These are phyloP conservation scores for Archips crataeganus DNA, from an alignment of 2,888 invertebrate species.

Conservation along the genomic window DNA sequence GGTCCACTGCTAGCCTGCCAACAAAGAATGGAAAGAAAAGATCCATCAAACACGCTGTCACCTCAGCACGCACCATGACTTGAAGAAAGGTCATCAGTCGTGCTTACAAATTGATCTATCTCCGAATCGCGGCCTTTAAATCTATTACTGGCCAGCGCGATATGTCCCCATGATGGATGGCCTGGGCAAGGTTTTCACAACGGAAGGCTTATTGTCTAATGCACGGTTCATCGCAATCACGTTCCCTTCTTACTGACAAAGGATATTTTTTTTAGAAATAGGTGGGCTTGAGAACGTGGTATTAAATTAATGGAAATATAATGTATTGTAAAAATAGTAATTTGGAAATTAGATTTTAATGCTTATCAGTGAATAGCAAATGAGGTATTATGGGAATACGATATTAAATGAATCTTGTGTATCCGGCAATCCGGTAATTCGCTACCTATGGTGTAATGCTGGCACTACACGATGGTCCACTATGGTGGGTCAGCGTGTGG, in stretches of 20 bases:
- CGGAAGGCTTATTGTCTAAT: neutral
- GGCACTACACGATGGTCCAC: too few relatives aligned
- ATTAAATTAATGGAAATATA: too few relatives aligned
- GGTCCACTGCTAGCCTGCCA: neutral
- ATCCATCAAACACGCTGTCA: slow-evolving; percentile 40
- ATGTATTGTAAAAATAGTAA: too few relatives aligned
- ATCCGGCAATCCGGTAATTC: too few relatives aligned
- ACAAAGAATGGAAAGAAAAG: slow-evolving; percentile 11
- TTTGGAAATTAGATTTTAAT: too few relatives aligned
- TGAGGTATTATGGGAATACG: too few relatives aligned
- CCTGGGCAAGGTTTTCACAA: slow-evolving; percentile 26
- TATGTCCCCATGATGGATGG: slow-evolving; percentile 58
- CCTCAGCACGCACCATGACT: slow-evolving; percentile 23
- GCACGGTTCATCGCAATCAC: neutral
- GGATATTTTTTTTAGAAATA: too few relatives aligned
- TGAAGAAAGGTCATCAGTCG: slow-evolving; percentile 38
- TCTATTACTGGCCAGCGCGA: slow-evolving; percentile 55
- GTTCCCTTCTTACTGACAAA: neutral
- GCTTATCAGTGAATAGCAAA: too few relatives aligned
- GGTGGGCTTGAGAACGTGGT: too few relatives aligned
- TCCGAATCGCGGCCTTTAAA: slow-evolving; percentile 50
- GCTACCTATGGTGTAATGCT: too few relatives aligned
- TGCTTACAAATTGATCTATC: slow-evolving; percentile 55
- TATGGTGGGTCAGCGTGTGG: too few relatives aligned
- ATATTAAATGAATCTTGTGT: too few relatives aligned